A percentile compares a stretch with the other conserved stretches of the same genome.
Evolutionary conservation across 53 echinoderm and acorn worm genomes (phyloP).

Genomic region (Echinometra lucunter): DNA sequence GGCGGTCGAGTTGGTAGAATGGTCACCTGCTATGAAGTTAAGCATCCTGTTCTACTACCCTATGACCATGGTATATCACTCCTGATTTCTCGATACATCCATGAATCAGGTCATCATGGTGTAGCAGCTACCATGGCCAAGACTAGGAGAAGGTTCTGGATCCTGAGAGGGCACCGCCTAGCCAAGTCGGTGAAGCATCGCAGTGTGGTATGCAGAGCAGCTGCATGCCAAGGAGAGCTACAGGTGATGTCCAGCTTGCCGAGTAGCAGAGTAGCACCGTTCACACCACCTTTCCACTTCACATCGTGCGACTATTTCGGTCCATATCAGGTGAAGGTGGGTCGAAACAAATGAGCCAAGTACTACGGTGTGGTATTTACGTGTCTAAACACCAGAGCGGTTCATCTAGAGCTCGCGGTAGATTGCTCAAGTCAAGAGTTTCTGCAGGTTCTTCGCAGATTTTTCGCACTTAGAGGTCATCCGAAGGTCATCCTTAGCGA

Average conservation of each 20-base stretch:
- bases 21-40: constrained; percentile 69
- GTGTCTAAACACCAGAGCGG: constrained; percentile 79
- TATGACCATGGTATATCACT: no score
- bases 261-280: no score
- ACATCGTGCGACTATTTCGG: constrained; percentile 69
- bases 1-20: constrained; percentile 65
- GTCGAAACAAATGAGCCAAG: constrained; percentile 51
- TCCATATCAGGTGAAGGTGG: no score
- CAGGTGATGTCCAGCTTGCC: constrained; percentile 73
- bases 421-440: constrained; percentile 76
- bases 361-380: constrained; percentile 73
- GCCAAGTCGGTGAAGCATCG: constrained; percentile 73
- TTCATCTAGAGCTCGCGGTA: constrained; percentile 80
- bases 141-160: no score
- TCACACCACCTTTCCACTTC: constrained; percentile 76
- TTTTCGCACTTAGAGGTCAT: constrained; percentile 78
- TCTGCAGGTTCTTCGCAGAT: no score
- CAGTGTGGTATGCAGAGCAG: constrained; percentile 69
- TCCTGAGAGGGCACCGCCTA: constrained; percentile 64
- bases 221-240: constrained; percentile 39
- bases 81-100: no score
- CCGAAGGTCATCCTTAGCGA: no score
- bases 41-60: constrained; percentile 74
- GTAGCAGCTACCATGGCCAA: no score
- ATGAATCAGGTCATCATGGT: no score